Base-by-base conservation (phyloP, 2,888 invertebrate genomes). In the Drosophila helvetica region DNA sequence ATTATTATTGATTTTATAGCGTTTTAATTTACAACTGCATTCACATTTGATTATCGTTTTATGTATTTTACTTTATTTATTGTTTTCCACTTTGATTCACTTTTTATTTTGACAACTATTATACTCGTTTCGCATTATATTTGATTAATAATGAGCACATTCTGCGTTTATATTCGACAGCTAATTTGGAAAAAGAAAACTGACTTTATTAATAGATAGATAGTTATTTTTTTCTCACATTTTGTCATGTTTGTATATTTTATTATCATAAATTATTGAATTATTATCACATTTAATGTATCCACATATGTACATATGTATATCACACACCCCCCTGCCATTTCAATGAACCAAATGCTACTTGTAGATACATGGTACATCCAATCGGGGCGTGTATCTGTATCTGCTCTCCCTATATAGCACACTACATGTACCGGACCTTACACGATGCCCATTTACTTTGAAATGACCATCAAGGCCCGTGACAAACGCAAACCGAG, bases 401-500 rank as follows among this genome's bases (percentile, higher is more conserved):
- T 48, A 30, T 18, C 50, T 60, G 47, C 33, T 6, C 25, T 25
- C 25, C 25, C 25, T 25, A 25, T 7, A 25, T 7, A 7, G 1
- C 6, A 25, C 25, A 25, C 25, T 8, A 25, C 25, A 62, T 48
- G 63, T 53, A 48, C 55, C 38, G 38, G 45, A 62, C 66, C 50
- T 54, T 59, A 72, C 65, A 54, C 48, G 50, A 52, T 38, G 64
- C 22, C 27, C 69, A 54, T 51, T 62, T 55, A 30, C 53, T 38
- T 47, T 42, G 45, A 73, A 71, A 64, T 71, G 70, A 63, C 74
- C 74, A 45, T 64, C 74, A 53, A 30, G 58, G 46, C 53, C 65
- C 54, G 67, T 66, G 48, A 56, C 55, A 56, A 74, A 46, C 55
- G 62, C 55, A 33, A 47, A 27, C 15, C 12, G 60, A 59, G 63